Evolutionary conservation across 2,888 invertebrate species (phyloP).

Genomic region (Busseola fusca): DNA sequence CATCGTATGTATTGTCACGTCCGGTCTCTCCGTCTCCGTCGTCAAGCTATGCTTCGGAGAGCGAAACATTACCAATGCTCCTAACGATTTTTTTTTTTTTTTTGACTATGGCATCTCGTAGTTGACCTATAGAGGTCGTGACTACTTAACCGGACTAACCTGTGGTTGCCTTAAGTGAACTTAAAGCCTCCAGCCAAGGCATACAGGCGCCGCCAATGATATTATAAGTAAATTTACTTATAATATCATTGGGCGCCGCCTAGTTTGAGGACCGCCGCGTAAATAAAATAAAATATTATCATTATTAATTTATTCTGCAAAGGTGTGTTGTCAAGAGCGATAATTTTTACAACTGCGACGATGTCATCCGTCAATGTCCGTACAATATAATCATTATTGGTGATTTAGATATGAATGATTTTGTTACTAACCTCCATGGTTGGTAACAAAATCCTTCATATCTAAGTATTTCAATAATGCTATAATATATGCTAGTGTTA

Average conservation of each 20-base stretch:
- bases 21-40: not conserved
- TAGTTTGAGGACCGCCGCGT: too few species aligned
- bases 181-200: too few species aligned
- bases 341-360: conserved; percentile 18
- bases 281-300: too few species aligned
- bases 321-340: conserved; percentile 28
- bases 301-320: conserved; percentile 32
- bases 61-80: conserved; percentile 1
- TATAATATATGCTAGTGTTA: conserved; percentile 2
- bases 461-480: not conserved
- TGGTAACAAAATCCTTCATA: conserved; percentile 8
- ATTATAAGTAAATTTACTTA: too few species aligned
- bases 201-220: too few species aligned
- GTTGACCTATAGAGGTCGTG: too few species aligned
- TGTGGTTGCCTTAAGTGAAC: too few species aligned
- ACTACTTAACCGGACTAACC: too few species aligned
- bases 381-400: conserved; percentile 12
- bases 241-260: not conserved
- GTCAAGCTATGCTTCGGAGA: conserved; percentile 1
- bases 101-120: too few species aligned
- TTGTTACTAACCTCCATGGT: not conserved
- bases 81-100: too few species aligned
- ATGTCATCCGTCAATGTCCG: conserved; percentile 15
- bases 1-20: conserved; percentile 39
- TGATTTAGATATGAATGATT: not conserved